These are phyloP conservation scores for Brachylomia viminalis DNA, from an alignment of 2,888 invertebrate genomes.

Conservation along the genomic window DNA sequence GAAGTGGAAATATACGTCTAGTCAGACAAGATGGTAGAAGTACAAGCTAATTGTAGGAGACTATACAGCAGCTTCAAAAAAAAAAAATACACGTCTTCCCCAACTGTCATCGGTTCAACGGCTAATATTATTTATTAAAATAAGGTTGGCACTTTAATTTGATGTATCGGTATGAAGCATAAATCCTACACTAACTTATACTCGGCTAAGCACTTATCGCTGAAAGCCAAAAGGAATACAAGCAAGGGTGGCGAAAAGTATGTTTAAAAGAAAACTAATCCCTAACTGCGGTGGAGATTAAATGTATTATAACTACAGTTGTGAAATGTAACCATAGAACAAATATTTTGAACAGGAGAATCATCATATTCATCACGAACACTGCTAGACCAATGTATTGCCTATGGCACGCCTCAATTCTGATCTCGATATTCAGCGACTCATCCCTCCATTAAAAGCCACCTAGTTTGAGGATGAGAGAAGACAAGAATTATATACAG, in stretches of 20 bases:
- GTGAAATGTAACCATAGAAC: background rate
- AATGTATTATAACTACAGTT: background rate
- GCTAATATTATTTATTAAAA: background rate
- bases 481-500: background rate
- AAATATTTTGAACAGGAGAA: too few species aligned
- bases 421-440: background rate
- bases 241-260: background rate
- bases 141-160: slow-evolving; percentile 27
- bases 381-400: too few species aligned
- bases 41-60: slow-evolving; percentile 24
- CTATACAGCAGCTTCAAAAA: slow-evolving; percentile 45
- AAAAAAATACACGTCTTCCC: too few species aligned
- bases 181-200: slow-evolving; percentile 19
- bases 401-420: background rate
- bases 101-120: too few species aligned
- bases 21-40: slow-evolving; percentile 32
- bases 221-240: slow-evolving; percentile 27
- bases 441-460: background rate
- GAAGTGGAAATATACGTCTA: slow-evolving; percentile 87
- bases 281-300: background rate
- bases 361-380: too few species aligned
- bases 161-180: slow-evolving; percentile 45
- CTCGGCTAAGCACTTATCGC: slow-evolving; percentile 44
- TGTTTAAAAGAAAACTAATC: background rate
- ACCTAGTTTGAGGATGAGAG: background rate